Percentiles rank a stretch among this genome's conserved stretches.
Conservation (phyloP, 2,888 invertebrate genomes). For the Neocrepidodera transversa region DNA sequence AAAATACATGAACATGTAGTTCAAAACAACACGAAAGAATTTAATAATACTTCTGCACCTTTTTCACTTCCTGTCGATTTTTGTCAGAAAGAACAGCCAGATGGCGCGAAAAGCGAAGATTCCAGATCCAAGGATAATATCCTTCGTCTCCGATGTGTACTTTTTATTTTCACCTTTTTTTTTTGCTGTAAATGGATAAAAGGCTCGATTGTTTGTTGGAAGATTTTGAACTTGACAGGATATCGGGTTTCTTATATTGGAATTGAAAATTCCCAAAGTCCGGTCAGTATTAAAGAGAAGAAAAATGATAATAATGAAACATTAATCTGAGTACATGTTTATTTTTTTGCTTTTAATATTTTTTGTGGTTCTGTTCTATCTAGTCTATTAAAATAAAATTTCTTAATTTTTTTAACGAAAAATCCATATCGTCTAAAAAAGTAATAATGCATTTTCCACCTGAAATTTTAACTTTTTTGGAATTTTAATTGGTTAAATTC, state of each 20-base stretch:
- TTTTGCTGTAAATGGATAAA: conserved; percentile 7
- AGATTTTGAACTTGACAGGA: conserved; percentile 10
- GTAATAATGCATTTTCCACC: too few species aligned
- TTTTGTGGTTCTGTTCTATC: too few species aligned
- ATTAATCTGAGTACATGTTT: too few species aligned
- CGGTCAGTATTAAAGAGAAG: conserved; percentile 5
- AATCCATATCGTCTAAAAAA: too few species aligned
- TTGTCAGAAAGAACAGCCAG: neutral
- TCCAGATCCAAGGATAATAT: neutral
- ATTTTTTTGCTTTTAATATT: too few species aligned
- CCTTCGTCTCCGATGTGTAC: neutral
- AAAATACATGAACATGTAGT: neutral
- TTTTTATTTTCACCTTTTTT: neutral
- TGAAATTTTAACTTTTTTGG: too few species aligned
- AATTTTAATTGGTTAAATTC: too few species aligned
- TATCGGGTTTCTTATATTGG: conserved; percentile 13
- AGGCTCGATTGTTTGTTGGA: conserved; percentile 3
- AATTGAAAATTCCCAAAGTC: conserved; percentile 7
- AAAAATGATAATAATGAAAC: too few species aligned
- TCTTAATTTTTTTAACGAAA: too few species aligned
- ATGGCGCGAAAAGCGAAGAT: neutral
- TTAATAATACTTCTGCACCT: conserved; percentile 5
- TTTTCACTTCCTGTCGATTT: neutral
- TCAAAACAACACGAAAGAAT: neutral
- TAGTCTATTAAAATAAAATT: too few species aligned